phyloP scores from a whole-genome alignment of 2,888 invertebrate species.

The Lepidocyrtoides sp. region DNA sequence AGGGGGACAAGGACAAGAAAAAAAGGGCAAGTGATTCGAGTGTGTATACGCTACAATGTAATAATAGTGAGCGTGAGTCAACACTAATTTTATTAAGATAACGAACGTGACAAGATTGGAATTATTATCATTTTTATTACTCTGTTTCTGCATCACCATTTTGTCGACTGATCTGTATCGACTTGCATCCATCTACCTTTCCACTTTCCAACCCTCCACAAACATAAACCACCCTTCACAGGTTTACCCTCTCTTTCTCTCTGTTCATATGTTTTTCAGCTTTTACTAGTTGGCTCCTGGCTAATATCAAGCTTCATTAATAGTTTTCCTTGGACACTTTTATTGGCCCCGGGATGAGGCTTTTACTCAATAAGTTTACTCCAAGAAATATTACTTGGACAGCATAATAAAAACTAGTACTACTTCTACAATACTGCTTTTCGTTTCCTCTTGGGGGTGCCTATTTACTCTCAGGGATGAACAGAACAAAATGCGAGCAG shows the following conservation, averaged over 20 bases:
- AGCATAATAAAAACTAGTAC: constrained; percentile 45
- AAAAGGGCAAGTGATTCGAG: background rate
- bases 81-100: constrained; percentile 67
- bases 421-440: constrained; percentile 4
- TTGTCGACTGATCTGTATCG: constrained; percentile 3
- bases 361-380: constrained; percentile 57
- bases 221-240: background rate
- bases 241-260: constrained; percentile 10
- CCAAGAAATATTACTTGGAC: constrained; percentile 65
- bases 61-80: constrained; percentile 64
- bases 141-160: constrained; percentile 2
- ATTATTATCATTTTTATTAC: constrained; percentile 56
- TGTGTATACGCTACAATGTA: too few relatives aligned
- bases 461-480: constrained; percentile 13
- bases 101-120: constrained; percentile 71
- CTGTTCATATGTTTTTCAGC: constrained; percentile 37
- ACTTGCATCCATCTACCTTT: background rate
- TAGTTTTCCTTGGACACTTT: constrained; percentile 68
- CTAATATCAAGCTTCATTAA: constrained; percentile 67
- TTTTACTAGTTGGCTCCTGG: constrained; percentile 55
- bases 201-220: constrained; percentile 18
- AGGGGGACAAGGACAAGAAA: background rate
- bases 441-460: constrained; percentile 27
- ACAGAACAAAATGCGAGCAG: background rate
- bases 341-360: constrained; percentile 76